These are phyloP conservation scores for Geotria australis DNA, from an alignment of 2,797 vertebrate genomes.

Conservation along the genomic window DNA sequence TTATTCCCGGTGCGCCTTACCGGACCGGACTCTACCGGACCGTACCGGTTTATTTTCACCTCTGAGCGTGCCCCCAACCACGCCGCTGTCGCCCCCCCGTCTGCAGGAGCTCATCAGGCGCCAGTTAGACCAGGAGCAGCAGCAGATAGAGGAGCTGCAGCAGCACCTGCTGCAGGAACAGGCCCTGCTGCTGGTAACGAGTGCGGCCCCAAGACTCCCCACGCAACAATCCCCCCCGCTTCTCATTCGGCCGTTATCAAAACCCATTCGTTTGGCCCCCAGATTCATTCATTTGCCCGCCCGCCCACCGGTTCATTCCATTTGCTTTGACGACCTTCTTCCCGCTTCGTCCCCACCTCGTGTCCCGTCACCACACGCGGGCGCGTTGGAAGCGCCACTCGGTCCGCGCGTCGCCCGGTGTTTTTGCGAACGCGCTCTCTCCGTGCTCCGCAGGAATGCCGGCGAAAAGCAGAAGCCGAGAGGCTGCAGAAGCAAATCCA, in stretches of 20 bases:
- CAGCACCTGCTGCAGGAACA: constrained; percentile 87
- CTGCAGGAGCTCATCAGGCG: constrained; percentile 68
- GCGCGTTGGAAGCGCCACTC: no score
- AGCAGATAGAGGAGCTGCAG: constrained; percentile 75
- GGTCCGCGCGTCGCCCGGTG: no score
- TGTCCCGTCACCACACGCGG: no score
- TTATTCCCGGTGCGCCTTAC: no score
- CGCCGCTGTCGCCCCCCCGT: constrained; percentile 1
- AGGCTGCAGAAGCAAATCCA: constrained; percentile 41
- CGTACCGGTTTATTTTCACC: constrained; percentile 5
- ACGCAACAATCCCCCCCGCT: no score
- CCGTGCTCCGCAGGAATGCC: not conserved
- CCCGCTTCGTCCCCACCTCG: no score
- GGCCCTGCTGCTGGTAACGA: constrained; percentile 61
- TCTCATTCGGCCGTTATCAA: no score
- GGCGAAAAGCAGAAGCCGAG: not conserved
- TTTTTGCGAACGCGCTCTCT: no score
- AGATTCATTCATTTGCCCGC: no score
- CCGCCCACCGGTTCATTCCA: no score
- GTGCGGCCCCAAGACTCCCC: not conserved
- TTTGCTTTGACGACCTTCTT: no score
- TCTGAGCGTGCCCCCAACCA: not conserved
- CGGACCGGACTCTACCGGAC: constrained; percentile 5
- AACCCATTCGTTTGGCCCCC: no score
- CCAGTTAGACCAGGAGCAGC: constrained; percentile 75